Conservation (phyloP, 2,113 vertebrate genomes). For the Macroglossus sobrinus region DNA sequence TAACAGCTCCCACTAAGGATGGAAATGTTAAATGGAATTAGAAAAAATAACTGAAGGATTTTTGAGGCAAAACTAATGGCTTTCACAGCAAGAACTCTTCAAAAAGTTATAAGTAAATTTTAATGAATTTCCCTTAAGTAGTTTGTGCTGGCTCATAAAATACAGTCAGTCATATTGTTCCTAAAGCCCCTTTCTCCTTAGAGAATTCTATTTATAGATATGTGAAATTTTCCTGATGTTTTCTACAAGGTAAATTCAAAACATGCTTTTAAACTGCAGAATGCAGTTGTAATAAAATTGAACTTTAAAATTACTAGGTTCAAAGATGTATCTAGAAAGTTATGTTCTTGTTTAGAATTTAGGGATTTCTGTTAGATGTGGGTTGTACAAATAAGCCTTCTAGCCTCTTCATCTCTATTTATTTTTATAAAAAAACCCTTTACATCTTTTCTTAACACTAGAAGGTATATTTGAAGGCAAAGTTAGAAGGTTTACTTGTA, state of each 20-base stretch:
- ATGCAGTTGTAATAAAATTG: not conserved
- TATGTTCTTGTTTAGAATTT: not conserved
- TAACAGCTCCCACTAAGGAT: not conserved
- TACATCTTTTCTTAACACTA: not conserved
- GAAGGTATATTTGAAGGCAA: not conserved
- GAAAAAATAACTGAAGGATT: not conserved
- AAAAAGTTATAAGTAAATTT: not conserved
- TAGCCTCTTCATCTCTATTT: not conserved
- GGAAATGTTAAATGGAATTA: not conserved
- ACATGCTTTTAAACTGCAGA: not conserved
- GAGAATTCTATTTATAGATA: constrained; percentile 39
- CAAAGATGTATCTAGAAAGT: not conserved
- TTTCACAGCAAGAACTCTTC: constrained; percentile 28
- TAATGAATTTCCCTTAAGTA: constrained; percentile 42
- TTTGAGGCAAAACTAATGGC: not conserved
- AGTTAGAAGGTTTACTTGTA: not conserved
- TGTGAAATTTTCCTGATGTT: constrained; percentile 33
- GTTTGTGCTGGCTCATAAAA: not conserved
- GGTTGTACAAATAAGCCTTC: not conserved
- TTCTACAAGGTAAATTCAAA: constrained; percentile 39
- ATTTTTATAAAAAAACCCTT: not conserved
- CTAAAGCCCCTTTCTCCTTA: not conserved
- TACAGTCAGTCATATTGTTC: not conserved
- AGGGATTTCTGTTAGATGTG: not conserved
- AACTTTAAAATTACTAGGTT: not conserved